Conservation (phyloP, 2,888 invertebrate species). For the Hypsopygia costalis region DNA sequence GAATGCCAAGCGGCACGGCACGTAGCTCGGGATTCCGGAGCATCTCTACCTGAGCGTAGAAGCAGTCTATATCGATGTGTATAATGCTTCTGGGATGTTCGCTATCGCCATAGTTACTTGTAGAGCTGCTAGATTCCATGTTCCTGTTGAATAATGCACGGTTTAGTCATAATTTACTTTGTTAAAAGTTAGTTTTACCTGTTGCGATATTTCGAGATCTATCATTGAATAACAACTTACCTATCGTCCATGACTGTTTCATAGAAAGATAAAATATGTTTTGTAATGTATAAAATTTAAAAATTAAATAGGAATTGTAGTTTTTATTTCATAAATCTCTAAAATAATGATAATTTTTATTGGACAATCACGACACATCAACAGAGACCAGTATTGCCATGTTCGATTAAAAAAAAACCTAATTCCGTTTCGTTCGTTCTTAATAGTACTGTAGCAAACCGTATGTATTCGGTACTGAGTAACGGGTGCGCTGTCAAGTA, state of each 20-base stretch:
- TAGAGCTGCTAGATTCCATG: slow-evolving; percentile 72
- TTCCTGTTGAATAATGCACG: slow-evolving; percentile 58
- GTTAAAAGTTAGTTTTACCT: slow-evolving; percentile 65
- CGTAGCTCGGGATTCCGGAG: slow-evolving; percentile 84
- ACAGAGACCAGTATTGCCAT: slow-evolving; percentile 67
- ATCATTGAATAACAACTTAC: slow-evolving; percentile 48
- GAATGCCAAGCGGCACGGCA: slow-evolving; percentile 86
- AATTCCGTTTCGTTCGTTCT: too few relatives aligned
- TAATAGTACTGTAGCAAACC: too few relatives aligned
- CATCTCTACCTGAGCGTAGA: slow-evolving; percentile 93
- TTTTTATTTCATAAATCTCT: slow-evolving; percentile 73
- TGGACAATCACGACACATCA: slow-evolving; percentile 79
- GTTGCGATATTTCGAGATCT: slow-evolving; percentile 50
- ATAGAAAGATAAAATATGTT: slow-evolving; percentile 53
- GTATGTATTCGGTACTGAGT: too few relatives aligned
- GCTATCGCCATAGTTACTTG: slow-evolving; percentile 51
- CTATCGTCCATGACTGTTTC: slow-evolving; percentile 65
- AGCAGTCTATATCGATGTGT: slow-evolving; percentile 91
- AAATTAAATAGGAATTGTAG: slow-evolving; percentile 46
- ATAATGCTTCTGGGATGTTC: slow-evolving; percentile 86
- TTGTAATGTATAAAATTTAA: slow-evolving; percentile 45
- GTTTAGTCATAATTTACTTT: slow-evolving; percentile 61
- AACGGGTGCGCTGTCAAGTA: too few relatives aligned
- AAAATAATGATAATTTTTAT: slow-evolving; percentile 72
- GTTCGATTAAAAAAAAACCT: too few relatives aligned